A percentile compares a stretch with the other conserved stretches of the same genome.
Conservation (phyloP, 2,888 invertebrate species). For the Acanthosepion pharaonis region DNA sequence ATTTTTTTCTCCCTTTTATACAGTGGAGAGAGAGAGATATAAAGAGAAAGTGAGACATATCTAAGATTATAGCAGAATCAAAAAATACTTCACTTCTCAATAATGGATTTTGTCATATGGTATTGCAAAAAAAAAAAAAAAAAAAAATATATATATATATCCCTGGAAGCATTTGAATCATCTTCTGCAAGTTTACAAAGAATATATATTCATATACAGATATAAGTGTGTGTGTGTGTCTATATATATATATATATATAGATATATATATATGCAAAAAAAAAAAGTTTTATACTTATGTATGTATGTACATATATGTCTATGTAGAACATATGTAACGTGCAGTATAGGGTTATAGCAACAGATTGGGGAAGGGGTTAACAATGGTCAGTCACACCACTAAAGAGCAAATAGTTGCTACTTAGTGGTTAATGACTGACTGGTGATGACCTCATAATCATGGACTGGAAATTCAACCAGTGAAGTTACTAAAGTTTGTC, state of each 20-base stretch:
- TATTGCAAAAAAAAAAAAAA: not conserved
- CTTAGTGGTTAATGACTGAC: not conserved
- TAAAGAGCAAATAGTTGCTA: not conserved
- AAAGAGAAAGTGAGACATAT: not conserved
- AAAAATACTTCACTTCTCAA: not conserved
- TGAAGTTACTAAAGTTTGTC: slow-evolving; percentile 94
- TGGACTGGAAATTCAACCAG: slow-evolving; percentile 50
- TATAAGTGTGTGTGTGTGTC: not conserved
- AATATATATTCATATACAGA: not conserved
- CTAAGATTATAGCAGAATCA: not conserved
- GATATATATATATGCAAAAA: not conserved
- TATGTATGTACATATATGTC: not conserved
- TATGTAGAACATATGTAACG: not conserved
- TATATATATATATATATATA: slow-evolving; percentile 35
- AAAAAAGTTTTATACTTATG: not conserved
- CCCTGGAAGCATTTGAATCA: not conserved
- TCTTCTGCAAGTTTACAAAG: not conserved
- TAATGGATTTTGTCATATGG: not conserved
- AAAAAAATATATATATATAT: not conserved
- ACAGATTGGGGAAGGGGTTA: not conserved
- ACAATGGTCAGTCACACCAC: slow-evolving; percentile 3
- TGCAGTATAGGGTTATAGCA: not conserved
- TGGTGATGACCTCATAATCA: not conserved
- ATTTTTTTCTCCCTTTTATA: not conserved
- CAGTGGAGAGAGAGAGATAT: not conserved